These are phyloP conservation scores for Neolamprologus brichardi DNA, from an alignment of 2,113 vertebrate genomes.

Conservation along the genomic window DNA sequence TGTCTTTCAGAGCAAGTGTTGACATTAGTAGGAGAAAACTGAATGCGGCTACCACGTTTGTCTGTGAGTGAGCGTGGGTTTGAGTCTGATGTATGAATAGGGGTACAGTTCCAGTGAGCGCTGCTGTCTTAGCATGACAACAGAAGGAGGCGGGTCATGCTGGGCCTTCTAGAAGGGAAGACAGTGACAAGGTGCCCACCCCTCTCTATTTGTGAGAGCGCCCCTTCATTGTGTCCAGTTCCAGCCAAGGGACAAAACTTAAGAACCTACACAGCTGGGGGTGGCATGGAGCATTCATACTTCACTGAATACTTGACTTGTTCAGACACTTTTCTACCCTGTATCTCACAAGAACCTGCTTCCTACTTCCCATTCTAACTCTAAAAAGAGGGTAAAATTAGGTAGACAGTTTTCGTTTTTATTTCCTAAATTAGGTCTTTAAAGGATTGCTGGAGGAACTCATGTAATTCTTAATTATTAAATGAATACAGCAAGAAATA, in stretches of 20 bases:
- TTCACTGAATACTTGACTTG: constrained; percentile 48
- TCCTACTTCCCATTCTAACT: constrained; percentile 57
- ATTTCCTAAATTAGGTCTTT: constrained; percentile 1
- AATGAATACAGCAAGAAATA: not conserved
- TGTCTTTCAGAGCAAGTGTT: constrained; percentile 55
- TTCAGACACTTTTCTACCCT: constrained; percentile 51
- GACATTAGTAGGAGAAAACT: constrained; percentile 26
- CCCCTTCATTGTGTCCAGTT: constrained; percentile 62
- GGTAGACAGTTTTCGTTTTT: not conserved
- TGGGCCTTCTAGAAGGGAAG: constrained; percentile 8
- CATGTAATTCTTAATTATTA: not conserved
- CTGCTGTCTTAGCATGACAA: constrained; percentile 72
- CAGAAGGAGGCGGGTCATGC: constrained; percentile 48
- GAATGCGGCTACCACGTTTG: constrained; percentile 21
- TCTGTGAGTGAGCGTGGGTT: constrained; percentile 33
- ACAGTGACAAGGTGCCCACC: constrained; percentile 43
- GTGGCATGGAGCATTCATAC: constrained; percentile 53
- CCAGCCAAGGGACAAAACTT: constrained; percentile 36
- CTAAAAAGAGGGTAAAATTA: constrained; percentile 11
- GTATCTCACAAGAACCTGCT: constrained; percentile 45
- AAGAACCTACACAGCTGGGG: constrained; percentile 59
- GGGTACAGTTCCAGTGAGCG: constrained; percentile 70
- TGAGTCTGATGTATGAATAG: constrained; percentile 45
- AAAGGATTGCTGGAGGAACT: not conserved
- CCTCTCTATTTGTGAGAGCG: constrained; percentile 53